Conservation (phyloP, 1,140 invertebrate species). For the Zaprionus inermis region DNA sequence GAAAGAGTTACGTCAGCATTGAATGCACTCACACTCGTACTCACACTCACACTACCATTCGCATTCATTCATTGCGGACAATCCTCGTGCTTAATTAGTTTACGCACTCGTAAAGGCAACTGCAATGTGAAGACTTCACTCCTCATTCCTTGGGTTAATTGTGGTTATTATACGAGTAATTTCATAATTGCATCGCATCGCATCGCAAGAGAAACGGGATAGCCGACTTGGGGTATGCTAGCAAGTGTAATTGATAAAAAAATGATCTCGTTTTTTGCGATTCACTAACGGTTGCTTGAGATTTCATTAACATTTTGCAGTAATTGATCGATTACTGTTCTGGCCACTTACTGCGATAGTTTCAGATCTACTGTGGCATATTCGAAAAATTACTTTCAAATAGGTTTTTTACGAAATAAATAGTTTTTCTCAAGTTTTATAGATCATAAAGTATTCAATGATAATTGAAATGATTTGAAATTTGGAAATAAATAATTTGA, state of each 20-base stretch:
- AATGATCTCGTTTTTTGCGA: background rate
- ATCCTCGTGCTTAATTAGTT: slow-evolving; percentile 43
- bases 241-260: slow-evolving; percentile 10
- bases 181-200: slow-evolving; percentile 21
- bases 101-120: slow-evolving; percentile 25
- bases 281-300: background rate
- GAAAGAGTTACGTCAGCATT: slow-evolving; percentile 26
- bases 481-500: no score
- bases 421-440: no score
- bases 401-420: no score
- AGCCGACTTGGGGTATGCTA: background rate
- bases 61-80: slow-evolving; percentile 28
- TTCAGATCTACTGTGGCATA: no score
- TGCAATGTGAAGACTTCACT: slow-evolving; percentile 29
- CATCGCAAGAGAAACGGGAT: background rate
- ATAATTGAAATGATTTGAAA: no score
- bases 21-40: background rate
- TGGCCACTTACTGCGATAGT: background rate
- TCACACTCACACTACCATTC: background rate
- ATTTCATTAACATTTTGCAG: background rate
- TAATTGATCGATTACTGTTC: background rate
- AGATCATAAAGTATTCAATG: no score
- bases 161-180: slow-evolving; percentile 40
- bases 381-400: no score
- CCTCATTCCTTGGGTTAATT: slow-evolving; percentile 38